phyloP scores from a whole-genome alignment of 2,888 invertebrate genomes.

The Drosophila paramelanica region DNA sequence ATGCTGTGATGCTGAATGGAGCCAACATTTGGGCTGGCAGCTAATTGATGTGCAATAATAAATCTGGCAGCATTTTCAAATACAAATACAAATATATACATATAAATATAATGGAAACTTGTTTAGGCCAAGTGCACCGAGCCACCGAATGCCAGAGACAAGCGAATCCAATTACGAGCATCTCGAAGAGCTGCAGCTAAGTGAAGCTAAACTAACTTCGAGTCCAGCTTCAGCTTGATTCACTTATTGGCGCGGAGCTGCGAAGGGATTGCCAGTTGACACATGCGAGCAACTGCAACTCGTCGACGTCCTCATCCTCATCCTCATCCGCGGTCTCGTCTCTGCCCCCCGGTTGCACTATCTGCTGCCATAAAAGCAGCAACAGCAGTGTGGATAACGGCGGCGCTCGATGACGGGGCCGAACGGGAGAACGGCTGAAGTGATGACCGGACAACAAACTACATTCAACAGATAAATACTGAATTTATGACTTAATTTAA shows the following conservation, averaged over 20 bases:
- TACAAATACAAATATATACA: conserved; percentile 6
- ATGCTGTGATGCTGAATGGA: conserved; percentile 3
- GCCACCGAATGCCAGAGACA: conserved; percentile 19
- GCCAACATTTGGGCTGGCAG: conserved; percentile 30
- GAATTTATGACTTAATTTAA: conserved; percentile 85
- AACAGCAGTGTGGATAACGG: conserved; percentile 69
- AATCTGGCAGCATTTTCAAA: conserved; percentile 56
- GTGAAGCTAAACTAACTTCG: conserved; percentile 59
- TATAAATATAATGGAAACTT: conserved; percentile 25
- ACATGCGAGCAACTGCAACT: conserved; percentile 58
- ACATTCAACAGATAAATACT: conserved; percentile 84
- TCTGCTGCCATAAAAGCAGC: conserved; percentile 76
- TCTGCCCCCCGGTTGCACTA: conserved; percentile 9
- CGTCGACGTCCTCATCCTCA: conserved; percentile 1
- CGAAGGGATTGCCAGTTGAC: conserved; percentile 64
- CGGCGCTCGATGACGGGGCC: conserved; percentile 12
- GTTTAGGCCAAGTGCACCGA: conserved; percentile 12
- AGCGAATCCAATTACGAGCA: conserved; percentile 59
- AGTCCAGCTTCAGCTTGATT: conserved; percentile 1
- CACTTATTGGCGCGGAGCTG: conserved; percentile 11
- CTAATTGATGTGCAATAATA: conserved; percentile 75
- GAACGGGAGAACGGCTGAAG: conserved; percentile 58
- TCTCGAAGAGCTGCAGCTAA: conserved; percentile 47
- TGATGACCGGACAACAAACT: conserved; percentile 83
- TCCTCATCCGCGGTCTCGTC: neutral